A percentile compares a stretch with the other conserved stretches of the same genome.
Conservation (phyloP, 2,888 invertebrate genomes). For the Abrostola triplasia region DNA sequence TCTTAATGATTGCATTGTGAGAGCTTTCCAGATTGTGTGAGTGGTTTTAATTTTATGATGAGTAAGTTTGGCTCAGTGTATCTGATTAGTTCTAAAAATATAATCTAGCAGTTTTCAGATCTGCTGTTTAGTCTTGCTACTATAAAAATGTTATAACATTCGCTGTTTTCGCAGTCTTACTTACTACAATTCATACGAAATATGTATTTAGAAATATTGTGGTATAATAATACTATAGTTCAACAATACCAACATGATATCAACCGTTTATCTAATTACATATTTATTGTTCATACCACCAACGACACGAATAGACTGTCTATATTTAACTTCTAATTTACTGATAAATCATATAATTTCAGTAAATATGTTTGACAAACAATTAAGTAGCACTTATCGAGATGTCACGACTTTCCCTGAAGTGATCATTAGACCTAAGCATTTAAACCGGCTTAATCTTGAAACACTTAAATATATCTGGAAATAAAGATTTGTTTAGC, state of each 20-base stretch:
- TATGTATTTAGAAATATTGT: not conserved
- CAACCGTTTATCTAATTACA: slow-evolving; percentile 21
- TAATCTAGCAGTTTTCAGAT: not conserved
- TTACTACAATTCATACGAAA: not conserved
- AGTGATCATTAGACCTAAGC: not conserved
- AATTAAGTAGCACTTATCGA: slow-evolving; percentile 1
- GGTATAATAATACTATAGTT: not conserved
- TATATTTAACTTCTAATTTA: slow-evolving; percentile 2
- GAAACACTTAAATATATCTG: not conserved
- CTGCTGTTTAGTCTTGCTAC: not conserved
- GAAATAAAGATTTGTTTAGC: too few species aligned
- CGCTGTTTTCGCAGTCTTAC: not conserved
- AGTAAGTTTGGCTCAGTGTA: slow-evolving; percentile 1
- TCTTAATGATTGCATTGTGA: slow-evolving; percentile 40
- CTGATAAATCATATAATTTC: not conserved
- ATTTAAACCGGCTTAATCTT: not conserved
- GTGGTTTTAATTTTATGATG: slow-evolving; percentile 21
- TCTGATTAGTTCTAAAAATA: not conserved
- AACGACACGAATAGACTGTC: slow-evolving; percentile 6
- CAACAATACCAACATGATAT: not conserved
- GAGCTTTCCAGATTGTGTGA: slow-evolving; percentile 44
- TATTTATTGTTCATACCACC: slow-evolving; percentile 22
- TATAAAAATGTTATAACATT: too few species aligned
- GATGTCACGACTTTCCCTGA: slow-evolving; percentile 2
- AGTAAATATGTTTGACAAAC: slow-evolving; percentile 1